phyloP scores from a whole-genome alignment of 2,888 invertebrate species.

The Brachyptera risi region DNA sequence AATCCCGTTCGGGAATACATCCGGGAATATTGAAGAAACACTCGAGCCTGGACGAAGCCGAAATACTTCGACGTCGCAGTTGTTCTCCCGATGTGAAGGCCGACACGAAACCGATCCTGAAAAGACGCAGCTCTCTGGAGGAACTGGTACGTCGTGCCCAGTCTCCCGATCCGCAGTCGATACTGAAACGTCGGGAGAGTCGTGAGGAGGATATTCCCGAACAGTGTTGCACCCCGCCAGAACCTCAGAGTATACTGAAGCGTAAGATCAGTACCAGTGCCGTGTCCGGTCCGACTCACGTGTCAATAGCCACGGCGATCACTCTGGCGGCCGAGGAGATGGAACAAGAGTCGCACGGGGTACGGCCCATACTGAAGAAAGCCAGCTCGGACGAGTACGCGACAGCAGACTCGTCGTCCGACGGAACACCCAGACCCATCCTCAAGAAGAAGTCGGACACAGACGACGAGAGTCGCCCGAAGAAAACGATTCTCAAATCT shows the following conservation, averaged over 20 bases:
- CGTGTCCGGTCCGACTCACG: conserved; percentile 36
- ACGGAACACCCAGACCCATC: conserved; percentile 57
- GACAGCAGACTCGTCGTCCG: conserved; percentile 33
- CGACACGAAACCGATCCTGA: conserved; percentile 56
- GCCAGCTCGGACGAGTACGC: conserved; percentile 64
- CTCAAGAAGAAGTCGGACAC: conserved; percentile 69
- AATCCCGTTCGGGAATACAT: not conserved
- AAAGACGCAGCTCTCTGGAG: conserved; percentile 64
- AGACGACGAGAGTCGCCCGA: conserved; percentile 63
- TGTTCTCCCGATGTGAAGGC: conserved; percentile 64
- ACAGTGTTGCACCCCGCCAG: conserved; percentile 62
- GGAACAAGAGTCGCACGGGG: conserved; percentile 37
- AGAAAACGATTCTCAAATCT: conserved; percentile 72
- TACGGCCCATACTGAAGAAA: conserved; percentile 77
- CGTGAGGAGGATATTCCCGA: conserved; percentile 52
- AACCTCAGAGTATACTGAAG: conserved; percentile 79
- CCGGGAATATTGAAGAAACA: conserved; percentile 76
- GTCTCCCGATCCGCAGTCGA: conserved; percentile 59
- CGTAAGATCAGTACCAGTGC: too few relatives aligned
- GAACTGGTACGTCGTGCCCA: conserved; percentile 58
- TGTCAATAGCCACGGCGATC: conserved; percentile 41
- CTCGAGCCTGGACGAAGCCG: conserved; percentile 74
- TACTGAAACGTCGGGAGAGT: conserved; percentile 65
- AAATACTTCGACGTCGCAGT: conserved; percentile 62
- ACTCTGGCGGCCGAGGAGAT: conserved; percentile 46